Conservation (phyloP, 2,888 invertebrate species). For the Scotopteryx bipunctaria region DNA sequence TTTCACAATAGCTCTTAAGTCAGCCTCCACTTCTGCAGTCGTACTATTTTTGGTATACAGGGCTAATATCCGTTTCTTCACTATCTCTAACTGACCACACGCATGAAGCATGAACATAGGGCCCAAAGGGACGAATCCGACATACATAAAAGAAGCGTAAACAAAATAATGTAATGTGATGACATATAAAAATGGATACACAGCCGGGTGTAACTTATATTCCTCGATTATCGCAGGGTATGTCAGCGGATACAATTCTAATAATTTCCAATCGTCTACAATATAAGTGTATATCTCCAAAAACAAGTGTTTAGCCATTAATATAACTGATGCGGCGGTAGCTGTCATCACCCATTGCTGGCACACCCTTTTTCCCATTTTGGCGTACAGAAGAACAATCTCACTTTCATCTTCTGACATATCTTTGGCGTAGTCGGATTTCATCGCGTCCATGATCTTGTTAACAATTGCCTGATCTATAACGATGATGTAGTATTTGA, state of each 20-base stretch:
- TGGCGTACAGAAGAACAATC: slow-evolving; percentile 17
- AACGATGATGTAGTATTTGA: slow-evolving; percentile 16
- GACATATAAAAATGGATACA: slow-evolving; percentile 12
- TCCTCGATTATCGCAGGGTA: slow-evolving; percentile 13
- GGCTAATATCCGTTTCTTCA: slow-evolving; percentile 1
- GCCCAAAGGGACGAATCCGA: slow-evolving; percentile 27
- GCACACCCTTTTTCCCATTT: slow-evolving; percentile 7
- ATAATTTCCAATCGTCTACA: not conserved
- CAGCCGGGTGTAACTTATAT: slow-evolving; percentile 10
- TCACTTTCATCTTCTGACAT: slow-evolving; percentile 9
- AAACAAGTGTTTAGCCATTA: not conserved
- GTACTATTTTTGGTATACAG: slow-evolving; percentile 1
- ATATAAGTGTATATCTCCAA: not conserved
- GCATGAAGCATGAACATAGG: slow-evolving; percentile 31
- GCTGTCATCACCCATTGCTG: slow-evolving; percentile 9
- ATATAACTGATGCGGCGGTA: not conserved
- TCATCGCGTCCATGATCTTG: slow-evolving; percentile 17
- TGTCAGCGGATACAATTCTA: not conserved
- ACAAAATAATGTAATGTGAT: not conserved
- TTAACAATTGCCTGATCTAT: not conserved
- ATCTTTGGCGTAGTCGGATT: slow-evolving; percentile 12
- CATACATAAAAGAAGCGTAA: slow-evolving; percentile 5
- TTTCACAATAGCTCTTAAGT: slow-evolving; percentile 2
- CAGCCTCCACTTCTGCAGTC: not conserved
- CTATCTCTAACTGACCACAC: slow-evolving; percentile 31